phyloP scores from a whole-genome alignment of 2,113 vertebrate genomes.

The Columbina picui region DNA sequence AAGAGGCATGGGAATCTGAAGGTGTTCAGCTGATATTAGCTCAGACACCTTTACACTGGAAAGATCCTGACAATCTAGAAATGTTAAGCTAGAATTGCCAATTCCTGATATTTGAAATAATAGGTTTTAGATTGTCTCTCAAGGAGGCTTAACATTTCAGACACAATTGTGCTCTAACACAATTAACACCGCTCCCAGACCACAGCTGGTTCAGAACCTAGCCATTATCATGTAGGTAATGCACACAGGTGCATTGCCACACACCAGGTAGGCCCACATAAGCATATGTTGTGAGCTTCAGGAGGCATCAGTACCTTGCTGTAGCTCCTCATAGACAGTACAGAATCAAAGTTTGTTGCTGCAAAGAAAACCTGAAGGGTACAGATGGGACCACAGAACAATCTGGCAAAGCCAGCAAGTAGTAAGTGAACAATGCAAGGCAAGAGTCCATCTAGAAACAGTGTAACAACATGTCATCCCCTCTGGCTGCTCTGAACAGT shows the following conservation, averaged over 20 bases:
- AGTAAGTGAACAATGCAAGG: not conserved
- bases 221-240: not conserved
- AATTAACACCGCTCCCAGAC: rapidly evolving
- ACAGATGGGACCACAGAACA: not conserved
- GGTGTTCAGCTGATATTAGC: not conserved
- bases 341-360: not conserved
- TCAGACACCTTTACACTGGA: not conserved
- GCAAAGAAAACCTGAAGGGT: not conserved
- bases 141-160: not conserved
- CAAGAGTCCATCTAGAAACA: not conserved
- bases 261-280: rapidly evolving
- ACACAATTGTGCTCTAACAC: not conserved
- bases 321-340: not conserved
- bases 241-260: rapidly evolving
- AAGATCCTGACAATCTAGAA: not conserved
- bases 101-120: not conserved
- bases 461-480: rapidly evolving
- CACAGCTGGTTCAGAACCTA: not conserved
- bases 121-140: not conserved
- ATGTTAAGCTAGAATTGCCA: not conserved
- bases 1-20: not conserved
- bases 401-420: not conserved
- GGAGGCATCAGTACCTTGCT: not conserved
- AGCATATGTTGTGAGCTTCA: not conserved
- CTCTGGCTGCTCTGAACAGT: not conserved